Conservation (phyloP, 2,113 vertebrate species). For the Tetrao urogallus region DNA sequence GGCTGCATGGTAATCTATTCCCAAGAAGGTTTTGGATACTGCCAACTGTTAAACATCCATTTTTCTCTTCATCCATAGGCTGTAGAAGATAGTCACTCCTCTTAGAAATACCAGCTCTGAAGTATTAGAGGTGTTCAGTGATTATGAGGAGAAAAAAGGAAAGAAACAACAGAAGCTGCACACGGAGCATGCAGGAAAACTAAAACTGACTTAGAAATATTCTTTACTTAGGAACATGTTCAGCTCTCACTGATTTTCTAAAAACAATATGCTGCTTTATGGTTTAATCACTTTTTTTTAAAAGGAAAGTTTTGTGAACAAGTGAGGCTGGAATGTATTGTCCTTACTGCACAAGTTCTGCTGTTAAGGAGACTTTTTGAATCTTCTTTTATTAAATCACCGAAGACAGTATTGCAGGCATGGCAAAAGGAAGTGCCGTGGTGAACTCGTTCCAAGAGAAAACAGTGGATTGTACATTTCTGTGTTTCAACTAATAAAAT, state of each 20-base stretch:
- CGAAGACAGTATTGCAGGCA: neutral
- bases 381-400: neutral
- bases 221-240: neutral
- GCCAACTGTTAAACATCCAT: neutral
- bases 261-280: constrained; percentile 1
- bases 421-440: neutral
- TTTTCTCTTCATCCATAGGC: constrained; percentile 35
- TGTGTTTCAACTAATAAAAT: constrained; percentile 60
- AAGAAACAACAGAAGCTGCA: neutral
- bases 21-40: neutral
- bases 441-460: neutral
- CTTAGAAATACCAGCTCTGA: neutral
- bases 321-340: neutral
- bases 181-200: neutral
- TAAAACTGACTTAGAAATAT: neutral
- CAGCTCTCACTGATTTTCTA: neutral
- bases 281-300: neutral
- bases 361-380: neutral
- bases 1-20: neutral
- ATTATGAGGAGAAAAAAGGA: neutral
- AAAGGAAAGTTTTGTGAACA: neutral
- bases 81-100: constrained; percentile 6
- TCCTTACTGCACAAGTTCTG: neutral
- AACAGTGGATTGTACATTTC: constrained; percentile 30
- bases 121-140: neutral